Evolutionary conservation across 2,888 invertebrate genomes (phyloP).

Genomic region (Poecilobothrus nobilitatus): DNA sequence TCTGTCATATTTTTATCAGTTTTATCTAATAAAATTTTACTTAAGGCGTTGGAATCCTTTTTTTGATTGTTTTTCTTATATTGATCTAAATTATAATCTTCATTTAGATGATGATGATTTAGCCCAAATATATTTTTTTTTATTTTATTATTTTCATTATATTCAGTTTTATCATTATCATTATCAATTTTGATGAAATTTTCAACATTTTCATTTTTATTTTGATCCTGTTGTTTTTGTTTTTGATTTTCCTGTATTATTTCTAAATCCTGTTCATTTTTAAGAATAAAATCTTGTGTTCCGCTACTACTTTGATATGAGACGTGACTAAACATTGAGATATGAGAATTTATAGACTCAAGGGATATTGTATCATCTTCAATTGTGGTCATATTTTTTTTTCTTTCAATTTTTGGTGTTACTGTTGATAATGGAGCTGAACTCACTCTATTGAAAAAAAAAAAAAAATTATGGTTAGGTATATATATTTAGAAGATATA

Average conservation of each 20-base stretch:
- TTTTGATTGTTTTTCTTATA: neutral
- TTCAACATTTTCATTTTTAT: neutral
- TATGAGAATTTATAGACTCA: conserved; percentile 37
- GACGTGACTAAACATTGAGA: conserved; percentile 28
- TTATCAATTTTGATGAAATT: neutral
- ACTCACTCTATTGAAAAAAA: neutral
- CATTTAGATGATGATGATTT: neutral
- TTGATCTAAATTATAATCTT: neutral
- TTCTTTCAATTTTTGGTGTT: neutral
- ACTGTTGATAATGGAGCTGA: neutral
- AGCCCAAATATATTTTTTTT: neutral
- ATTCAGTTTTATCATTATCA: neutral
- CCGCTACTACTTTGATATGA: conserved; percentile 21
- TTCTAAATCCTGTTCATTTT: conserved; percentile 27
- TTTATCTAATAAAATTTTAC: conserved; percentile 2
- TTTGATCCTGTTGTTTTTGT: neutral
- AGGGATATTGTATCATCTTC: conserved; percentile 37
- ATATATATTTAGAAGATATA: no score
- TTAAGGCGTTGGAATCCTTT: neutral
- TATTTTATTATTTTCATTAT: neutral
- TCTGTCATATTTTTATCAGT: neutral
- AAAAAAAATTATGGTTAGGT: no score
- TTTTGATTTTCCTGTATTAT: conserved; percentile 21
- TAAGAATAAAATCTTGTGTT: conserved; percentile 23
- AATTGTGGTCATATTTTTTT: conserved; percentile 9